Percentiles rank a stretch among this genome's conserved stretches.
Conservation (phyloP, 2,888 invertebrate species). For the Steinernema scapterisci region DNA sequence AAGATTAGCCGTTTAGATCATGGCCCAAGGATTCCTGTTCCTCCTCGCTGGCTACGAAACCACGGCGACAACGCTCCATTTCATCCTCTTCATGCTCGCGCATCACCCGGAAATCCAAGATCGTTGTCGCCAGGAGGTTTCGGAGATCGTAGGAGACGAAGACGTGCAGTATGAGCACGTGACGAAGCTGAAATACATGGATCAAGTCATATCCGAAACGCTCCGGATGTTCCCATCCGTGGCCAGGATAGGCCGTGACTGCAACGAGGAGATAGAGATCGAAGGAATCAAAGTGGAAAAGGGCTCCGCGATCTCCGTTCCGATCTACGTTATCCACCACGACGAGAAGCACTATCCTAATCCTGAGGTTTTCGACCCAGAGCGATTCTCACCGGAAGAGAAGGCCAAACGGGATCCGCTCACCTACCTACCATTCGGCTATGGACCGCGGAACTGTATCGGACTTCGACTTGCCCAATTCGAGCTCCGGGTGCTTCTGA, state of each 20-base stretch:
- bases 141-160: conserved; percentile 64
- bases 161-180: conserved; percentile 32
- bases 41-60: conserved; percentile 65
- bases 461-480: conserved; percentile 33
- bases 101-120: conserved; percentile 68
- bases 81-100: conserved; percentile 69
- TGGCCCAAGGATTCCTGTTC: conserved; percentile 22
- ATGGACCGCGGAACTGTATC: conserved; percentile 35
- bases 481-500: conserved; percentile 18
- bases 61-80: conserved; percentile 70
- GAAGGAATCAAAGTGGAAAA: conserved; percentile 17
- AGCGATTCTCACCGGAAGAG: conserved; percentile 37
- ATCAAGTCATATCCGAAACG: conserved; percentile 37
- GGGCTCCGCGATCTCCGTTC: conserved; percentile 32
- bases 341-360: conserved; percentile 39
- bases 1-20: no score
- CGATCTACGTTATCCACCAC: conserved; percentile 38
- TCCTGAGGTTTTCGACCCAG: conserved; percentile 41
- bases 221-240: conserved; percentile 35
- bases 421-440: conserved; percentile 38
- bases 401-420: conserved; percentile 33
- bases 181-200: conserved; percentile 36
- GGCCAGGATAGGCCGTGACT: neutral
- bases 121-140: conserved; percentile 37
- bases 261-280: conserved; percentile 5